Evolutionary conservation across 1,140 invertebrate genomes (phyloP).

Genomic region (Rhyzopertha dominica): DNA sequence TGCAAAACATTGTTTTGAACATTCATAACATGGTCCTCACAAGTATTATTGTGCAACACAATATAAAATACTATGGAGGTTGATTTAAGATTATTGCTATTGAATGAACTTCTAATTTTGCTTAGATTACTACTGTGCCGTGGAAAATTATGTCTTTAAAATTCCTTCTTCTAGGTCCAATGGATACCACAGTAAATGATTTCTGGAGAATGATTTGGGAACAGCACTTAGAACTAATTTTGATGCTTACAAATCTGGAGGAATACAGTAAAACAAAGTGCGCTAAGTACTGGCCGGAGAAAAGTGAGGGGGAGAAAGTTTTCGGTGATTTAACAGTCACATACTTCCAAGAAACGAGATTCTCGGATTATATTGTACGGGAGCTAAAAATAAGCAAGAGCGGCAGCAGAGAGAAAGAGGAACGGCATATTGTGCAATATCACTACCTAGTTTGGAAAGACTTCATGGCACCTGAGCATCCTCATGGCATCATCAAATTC

Average conservation of each 20-base stretch:
- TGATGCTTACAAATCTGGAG: slow-evolving; percentile 92
- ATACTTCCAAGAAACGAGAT: slow-evolving; percentile 70
- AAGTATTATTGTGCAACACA: too few relatives aligned
- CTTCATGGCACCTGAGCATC: slow-evolving; percentile 89
- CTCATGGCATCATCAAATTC: slow-evolving; percentile 83
- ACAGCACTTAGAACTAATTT: slow-evolving; percentile 82
- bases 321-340: slow-evolving; percentile 76
- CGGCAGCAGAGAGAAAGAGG: slow-evolving; percentile 57
- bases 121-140: too few relatives aligned
- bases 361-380: slow-evolving; percentile 75
- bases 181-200: slow-evolving; percentile 88
- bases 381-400: slow-evolving; percentile 61
- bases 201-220: slow-evolving; percentile 99
- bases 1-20: too few relatives aligned
- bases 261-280: slow-evolving; percentile 93
- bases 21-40: too few relatives aligned
- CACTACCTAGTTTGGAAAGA: slow-evolving; percentile 95
- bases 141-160: too few relatives aligned
- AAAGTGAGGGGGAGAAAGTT: slow-evolving; percentile 65
- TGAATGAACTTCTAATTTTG: too few relatives aligned
- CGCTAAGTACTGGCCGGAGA: slow-evolving; percentile 90
- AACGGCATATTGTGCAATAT: slow-evolving; percentile 79
- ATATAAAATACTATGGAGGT: too few relatives aligned
- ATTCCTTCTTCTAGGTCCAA: too few relatives aligned
- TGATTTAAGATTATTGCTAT: too few relatives aligned